Evolutionary conservation across 2,888 invertebrate genomes (phyloP).

Genomic region (Cerastis leucographa): DNA sequence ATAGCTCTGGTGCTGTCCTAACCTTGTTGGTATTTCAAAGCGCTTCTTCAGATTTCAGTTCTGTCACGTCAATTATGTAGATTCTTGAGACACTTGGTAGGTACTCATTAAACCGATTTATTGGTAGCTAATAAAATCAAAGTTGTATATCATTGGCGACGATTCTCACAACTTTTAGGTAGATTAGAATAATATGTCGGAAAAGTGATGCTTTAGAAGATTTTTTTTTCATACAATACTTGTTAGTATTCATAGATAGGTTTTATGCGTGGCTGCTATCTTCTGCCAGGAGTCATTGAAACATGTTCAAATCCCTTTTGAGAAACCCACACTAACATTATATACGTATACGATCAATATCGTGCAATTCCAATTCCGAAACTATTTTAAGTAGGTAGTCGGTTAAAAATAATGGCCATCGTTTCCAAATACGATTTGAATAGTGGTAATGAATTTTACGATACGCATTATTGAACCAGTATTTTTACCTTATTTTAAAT

Average conservation of each 20-base stretch:
- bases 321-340: background rate
- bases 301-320: background rate
- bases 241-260: background rate
- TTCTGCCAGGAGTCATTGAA: background rate
- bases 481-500: background rate
- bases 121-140: no score
- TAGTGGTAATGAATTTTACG: background rate
- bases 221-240: background rate
- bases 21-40: background rate
- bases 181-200: no score
- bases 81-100: no score
- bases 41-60: no score
- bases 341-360: background rate
- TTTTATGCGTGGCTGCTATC: no score
- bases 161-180: no score
- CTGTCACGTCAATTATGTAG: no score
- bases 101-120: no score
- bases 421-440: background rate
- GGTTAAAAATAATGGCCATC: background rate
- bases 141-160: no score
- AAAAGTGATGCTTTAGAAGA: no score
- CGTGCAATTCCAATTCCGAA: background rate
- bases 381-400: background rate
- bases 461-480: background rate
- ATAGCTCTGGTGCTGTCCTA: background rate